Conservation (phyloP, 1,140 invertebrate species). For the Drosophila ohnishii region DNA sequence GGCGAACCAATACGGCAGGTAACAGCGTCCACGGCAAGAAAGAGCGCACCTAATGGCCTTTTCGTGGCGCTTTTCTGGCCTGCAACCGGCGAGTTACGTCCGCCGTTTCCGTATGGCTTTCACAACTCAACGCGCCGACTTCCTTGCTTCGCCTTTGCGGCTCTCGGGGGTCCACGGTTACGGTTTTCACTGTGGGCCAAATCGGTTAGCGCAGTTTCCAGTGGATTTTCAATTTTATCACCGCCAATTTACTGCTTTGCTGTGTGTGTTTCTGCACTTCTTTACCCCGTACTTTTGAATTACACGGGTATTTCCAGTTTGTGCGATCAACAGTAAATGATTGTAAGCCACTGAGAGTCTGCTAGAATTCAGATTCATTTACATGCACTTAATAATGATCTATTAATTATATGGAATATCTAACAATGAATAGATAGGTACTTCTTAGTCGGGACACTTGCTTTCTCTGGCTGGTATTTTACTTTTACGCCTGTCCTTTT, state of each 20-base stretch:
- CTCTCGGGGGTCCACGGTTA: constrained; percentile 6
- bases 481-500: not conserved
- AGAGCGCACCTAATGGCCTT: constrained; percentile 21
- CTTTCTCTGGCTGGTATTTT: not conserved
- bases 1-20: constrained; percentile 24
- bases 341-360: not conserved
- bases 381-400: no score
- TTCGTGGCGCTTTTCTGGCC: constrained; percentile 39
- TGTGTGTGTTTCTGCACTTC: not conserved
- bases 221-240: constrained; percentile 59
- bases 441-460: not conserved
- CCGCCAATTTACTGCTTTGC: constrained; percentile 56
- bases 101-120: constrained; percentile 53
- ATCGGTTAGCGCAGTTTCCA: constrained; percentile 46
- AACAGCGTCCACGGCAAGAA: not conserved
- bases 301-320: not conserved
- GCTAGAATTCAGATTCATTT: not conserved
- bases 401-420: no score
- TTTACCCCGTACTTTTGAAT: not conserved
- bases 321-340: not conserved
- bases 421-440: not conserved
- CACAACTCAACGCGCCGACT: constrained; percentile 53
- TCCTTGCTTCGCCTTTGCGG: constrained; percentile 10
- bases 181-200: constrained; percentile 13
- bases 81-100: constrained; percentile 44